Base-by-base conservation (phyloP, 2,888 invertebrate species). In the Capitulum mitella region DNA sequence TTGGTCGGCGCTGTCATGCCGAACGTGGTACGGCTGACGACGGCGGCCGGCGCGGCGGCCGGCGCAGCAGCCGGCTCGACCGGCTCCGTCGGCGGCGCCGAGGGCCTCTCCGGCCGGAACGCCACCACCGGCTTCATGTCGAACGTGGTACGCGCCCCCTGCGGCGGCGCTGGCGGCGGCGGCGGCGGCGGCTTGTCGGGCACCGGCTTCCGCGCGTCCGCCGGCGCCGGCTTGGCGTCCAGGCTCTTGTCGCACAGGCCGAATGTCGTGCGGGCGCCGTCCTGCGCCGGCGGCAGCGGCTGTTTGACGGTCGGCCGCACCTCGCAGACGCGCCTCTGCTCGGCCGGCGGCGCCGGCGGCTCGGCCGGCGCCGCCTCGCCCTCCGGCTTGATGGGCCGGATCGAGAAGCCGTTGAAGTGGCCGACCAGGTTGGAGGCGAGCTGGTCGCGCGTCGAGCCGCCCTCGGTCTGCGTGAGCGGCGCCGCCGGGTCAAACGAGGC, bases 151-250 rank as follows among this genome's bases (percentile, higher is more conserved):
- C 70, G 37, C 40, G 70, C 70, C 26, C 40, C 70, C 40, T 70
- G 70, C 70, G 70, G 70, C 37, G 70, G 70, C 34, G n/a, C n/a
- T n/a, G 64, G 64, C 32, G 34, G 64, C 6, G 64, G 64, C 34
- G 5, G 43, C n/a, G 70, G 70, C 26, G 70, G 26, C 37, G 29
- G 37, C 34, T 32, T 64, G 19, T 34, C 64, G 32, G 64, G 34
- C 32, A 14, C 29, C 29, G 32, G 5, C 14, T 16, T 6, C n/a
- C 61, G 32, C 19, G 64, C 32, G 14, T 19, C 64, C 34, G 32
- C 5, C 64, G n/a, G n/a, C n/a, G n/a, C n/a, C n/a, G n/a, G n/a
- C 3, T 64, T 64, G 34, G 3, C 16, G 19, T 64, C 34, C 19
- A 19, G 64, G 19, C 19, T 26, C 34, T 64, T 64, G n/a, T 58